phyloP scores from a whole-genome alignment of 2,113 vertebrate species.

The Chaetodon auriga region DNA sequence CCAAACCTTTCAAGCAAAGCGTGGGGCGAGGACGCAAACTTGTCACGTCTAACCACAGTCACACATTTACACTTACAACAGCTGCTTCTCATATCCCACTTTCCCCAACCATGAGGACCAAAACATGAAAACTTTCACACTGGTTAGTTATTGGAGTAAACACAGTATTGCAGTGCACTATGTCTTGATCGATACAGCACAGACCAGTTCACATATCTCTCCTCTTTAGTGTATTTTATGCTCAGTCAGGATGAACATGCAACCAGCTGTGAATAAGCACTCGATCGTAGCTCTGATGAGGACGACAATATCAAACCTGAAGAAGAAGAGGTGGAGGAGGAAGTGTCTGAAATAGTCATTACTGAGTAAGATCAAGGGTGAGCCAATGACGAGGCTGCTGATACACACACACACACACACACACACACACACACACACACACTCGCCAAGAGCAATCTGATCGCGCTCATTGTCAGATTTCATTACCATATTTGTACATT shows the following conservation, averaged over 20 bases:
- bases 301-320: neutral
- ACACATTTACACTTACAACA: neutral
- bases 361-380: neutral
- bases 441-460: neutral
- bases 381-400: neutral
- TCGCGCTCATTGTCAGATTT: neutral
- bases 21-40: neutral
- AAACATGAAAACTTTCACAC: neutral
- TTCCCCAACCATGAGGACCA: neutral
- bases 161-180: neutral
- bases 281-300: neutral
- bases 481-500: neutral
- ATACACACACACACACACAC: too few species aligned
- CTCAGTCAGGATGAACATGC: neutral
- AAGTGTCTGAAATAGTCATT: neutral
- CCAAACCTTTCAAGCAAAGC: neutral
- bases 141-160: neutral
- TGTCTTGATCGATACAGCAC: neutral
- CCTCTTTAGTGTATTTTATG: neutral
- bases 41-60: neutral
- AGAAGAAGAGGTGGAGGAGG: conserved; percentile 2
- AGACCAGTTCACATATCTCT: neutral
- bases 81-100: neutral
- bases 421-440: neutral
- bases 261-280: neutral